Base-by-base conservation (phyloP, 2,888 invertebrate genomes). In the Zygothrica quintamaculata region DNA sequence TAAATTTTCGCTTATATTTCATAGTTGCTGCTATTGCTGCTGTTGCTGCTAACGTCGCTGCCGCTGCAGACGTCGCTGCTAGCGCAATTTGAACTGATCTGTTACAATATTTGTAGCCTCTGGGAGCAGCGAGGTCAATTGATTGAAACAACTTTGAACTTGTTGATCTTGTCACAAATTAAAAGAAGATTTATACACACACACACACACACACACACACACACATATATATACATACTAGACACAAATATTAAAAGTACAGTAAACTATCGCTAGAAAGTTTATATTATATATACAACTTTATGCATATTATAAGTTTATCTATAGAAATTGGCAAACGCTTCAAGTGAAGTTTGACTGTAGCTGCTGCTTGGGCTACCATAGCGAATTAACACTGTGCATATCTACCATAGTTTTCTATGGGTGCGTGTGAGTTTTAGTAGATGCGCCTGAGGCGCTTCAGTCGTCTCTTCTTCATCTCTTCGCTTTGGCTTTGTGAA, bases 81-180 rank as follows among this genome's bases (percentile, higher is more conserved):
- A 18, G 44, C 64, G 71, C 33, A 50, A 50, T 80, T 74, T 70
- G 60, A 67, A 51, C 80, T 66, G 87, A 88, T 88, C 84, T 85
- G 87, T 87, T 87, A 86, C 87, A 88, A 77, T 84, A 79, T 82
- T 76, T 75, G 79, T 84, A 62, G 87, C 84, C 88, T 66, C 85
- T 88, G 88, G 84, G 77, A 87, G 88, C 77, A 52, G 79, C 78
- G 88, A 89, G 90, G 91, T 90, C 90, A 90, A 90, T 90, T 90
- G 90, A 90, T 88, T 88, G 87, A 88, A 88, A 89, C 90, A 90
- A 89, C 90, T 90, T 90, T 90, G 91, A 90, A 91, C 90, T 90
- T 89, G 90, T 90, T 90, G 91, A 90, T 90, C 91, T 90, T 90
- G 90, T 90, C 89, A 90, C 90, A 91, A 90, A 91, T 90, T 90